Evolutionary conservation across 2,888 invertebrate species (phyloP).

Genomic region (Drosophila sordidula): DNA sequence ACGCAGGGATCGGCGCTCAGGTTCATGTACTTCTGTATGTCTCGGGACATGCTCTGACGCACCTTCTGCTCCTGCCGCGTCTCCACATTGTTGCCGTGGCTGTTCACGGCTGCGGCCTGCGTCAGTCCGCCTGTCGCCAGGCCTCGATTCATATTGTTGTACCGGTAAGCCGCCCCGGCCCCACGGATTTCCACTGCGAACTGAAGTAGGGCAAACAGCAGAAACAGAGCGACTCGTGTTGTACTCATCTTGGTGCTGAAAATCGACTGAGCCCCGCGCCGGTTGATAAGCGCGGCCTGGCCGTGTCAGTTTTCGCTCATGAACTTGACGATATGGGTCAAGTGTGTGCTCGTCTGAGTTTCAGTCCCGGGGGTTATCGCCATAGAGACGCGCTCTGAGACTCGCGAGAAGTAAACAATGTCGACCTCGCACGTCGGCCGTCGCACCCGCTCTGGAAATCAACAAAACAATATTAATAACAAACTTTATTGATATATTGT

Average conservation of each 20-base stretch:
- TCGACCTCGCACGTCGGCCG: constrained; percentile 21
- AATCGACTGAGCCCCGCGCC: constrained; percentile 45
- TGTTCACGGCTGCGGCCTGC: constrained; percentile 12
- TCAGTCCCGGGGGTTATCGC: constrained; percentile 55
- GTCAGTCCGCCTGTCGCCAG: constrained; percentile 1
- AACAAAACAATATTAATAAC: background rate
- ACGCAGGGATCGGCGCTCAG: constrained; percentile 74
- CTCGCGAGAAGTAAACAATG: constrained; percentile 56
- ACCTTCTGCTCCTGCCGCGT: constrained; percentile 40
- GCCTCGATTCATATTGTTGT: constrained; percentile 39
- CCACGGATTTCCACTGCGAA: background rate
- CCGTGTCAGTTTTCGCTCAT: constrained; percentile 47
- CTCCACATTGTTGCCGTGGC: constrained; percentile 20
- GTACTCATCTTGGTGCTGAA: constrained; percentile 57
- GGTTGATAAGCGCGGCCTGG: constrained; percentile 50
- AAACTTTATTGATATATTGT: no score
- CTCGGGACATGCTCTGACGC: constrained; percentile 47
- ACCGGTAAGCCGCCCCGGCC: constrained; percentile 1
- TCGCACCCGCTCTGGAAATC: background rate
- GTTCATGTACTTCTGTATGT: constrained; percentile 75
- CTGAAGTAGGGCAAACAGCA: constrained; percentile 12
- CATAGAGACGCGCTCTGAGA: constrained; percentile 3
- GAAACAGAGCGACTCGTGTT: constrained; percentile 30
- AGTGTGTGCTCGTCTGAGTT: constrained; percentile 48
- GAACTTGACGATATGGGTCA: constrained; percentile 70